A percentile compares a stretch with the other conserved stretches of the same genome.
Conservation (phyloP, 1,140 invertebrate species). For the Notospermus geniculatus region DNA sequence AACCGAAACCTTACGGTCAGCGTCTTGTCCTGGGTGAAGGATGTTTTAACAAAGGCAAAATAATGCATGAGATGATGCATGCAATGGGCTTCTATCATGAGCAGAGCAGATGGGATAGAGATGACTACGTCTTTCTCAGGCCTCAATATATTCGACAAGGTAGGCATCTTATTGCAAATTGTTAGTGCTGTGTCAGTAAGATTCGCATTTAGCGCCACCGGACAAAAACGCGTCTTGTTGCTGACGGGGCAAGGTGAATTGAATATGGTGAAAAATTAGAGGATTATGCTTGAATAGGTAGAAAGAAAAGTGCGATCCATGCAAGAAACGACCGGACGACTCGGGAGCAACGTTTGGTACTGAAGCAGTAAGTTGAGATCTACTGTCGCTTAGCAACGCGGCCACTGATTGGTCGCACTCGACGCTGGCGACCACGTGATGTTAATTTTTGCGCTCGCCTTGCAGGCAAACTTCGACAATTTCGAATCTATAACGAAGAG, state of each 20-base stretch:
- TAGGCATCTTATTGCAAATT: constrained; percentile 5
- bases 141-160: constrained; percentile 45
- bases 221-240: too few species aligned
- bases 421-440: background rate
- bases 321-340: too few species aligned
- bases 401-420: background rate
- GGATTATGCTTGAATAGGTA: too few species aligned
- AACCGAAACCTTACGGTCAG: constrained; percentile 16
- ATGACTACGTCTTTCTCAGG: constrained; percentile 46
- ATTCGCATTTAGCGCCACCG: too few species aligned
- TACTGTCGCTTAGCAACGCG: too few species aligned
- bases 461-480: constrained; percentile 35
- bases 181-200: background rate
- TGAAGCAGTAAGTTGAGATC: too few species aligned
- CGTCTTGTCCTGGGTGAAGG: constrained; percentile 28
- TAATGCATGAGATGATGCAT: constrained; percentile 47
- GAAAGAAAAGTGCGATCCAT: too few species aligned
- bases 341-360: too few species aligned
- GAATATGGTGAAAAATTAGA: too few species aligned
- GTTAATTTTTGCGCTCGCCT: constrained; percentile 15
- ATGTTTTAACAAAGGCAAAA: constrained; percentile 37
- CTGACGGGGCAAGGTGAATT: background rate
- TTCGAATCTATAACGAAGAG: constrained; percentile 21
- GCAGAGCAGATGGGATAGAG: constrained; percentile 53
- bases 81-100: constrained; percentile 53